Evolutionary conservation across 2,113 vertebrate species (phyloP), one percentile per base, ranked within the genome.

Genomic region (Pomatorhinus ruficollis): DNA sequence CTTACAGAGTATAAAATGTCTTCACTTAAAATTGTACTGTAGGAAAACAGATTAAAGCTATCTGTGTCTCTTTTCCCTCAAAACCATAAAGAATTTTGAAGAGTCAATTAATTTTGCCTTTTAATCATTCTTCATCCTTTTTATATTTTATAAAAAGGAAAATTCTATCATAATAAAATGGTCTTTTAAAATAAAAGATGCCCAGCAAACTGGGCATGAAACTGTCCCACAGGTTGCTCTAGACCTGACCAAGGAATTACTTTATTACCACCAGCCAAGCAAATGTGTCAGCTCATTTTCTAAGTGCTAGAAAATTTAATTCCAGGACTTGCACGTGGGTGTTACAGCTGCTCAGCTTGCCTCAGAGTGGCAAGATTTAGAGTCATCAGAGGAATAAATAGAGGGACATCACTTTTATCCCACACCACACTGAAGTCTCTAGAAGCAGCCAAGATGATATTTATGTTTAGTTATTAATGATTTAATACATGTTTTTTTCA

Each of bases 261-360:
- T 93, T 93, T 80, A 85, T 72, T 81, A 83, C 57, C 93, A 77
- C 16, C n/a, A 94, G 94, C 72, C 94, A 98, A 96, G 76, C 9
- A 93, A 87, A 90, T 52, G 76, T 96, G 93, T 92, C 97, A 98
- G 70, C 12, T 96, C n/a, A 37, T 96, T 98, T 97, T 90, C 96
- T 89, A 96, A 91, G 47, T 85, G 69, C 31, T 87, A 61, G 72
- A 94, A 89, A 90, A 95, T 85, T 89, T 75, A 91, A 92, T 96
- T 95, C 52, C 86, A 94, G 69, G 53, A 68, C 33, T 90, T 76
- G 47, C 52, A 87, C 45, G 33, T 90, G 75, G 39, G 42, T 74
- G 50, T 76, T 82, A 50, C 61, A 81, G 83, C 90, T 96, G 81
- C 83, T 57, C 82, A 90, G 50, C 47, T 91, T 95, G 59, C 60